Evolutionary conservation across 2,113 vertebrate genomes (phyloP), one percentile per base, ranked within the genome.

Genomic region (Sialia sialis): DNA sequence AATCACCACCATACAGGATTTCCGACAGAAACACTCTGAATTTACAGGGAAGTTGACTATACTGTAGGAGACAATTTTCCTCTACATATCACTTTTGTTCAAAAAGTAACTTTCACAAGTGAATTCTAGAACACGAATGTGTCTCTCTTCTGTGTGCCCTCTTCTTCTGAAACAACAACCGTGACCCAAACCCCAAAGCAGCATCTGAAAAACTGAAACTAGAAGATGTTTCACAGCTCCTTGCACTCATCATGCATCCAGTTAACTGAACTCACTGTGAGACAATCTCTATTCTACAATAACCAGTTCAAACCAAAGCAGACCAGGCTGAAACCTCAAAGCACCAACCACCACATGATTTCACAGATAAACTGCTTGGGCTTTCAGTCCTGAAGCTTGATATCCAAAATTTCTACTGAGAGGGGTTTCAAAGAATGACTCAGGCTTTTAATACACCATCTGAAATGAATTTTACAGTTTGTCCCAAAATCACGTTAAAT

Each of bases 1-100:
- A 58, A 74, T 7, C 1, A 4, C 44, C 2, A 2, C 12, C 39
- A 54, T 0, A 23, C 6, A 22, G 32, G 4, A 72, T 25, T 60
- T 76, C 76, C 55, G n/a, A 70, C 1, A 54, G 21, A 82, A 78
- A 23, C 51, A 17, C 9, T 7, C 6, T 9, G 4, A 55, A 79
- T 11, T 19, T 51, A 51, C 30, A 82, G 15, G 5, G 4, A 74
- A 79, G 14, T 0, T 59, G 48, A n/a, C 18, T 29, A 82, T 11
- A 5, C 10, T 32, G 27, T 4, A 44, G 27, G 32, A 78, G 17
- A 63, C 12, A 3, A 21, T 67, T 81, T 77, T 34, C 14, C 46
- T 78, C 54, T 30, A 49, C 11, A 4, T 18, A 36, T 30, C 0
- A 21, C 15, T 41, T 76, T 21, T 39, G 18, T 34, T 27, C 46